phyloP scores from a whole-genome alignment of 2,113 vertebrate genomes.

The Epinephelus lanceolatus region DNA sequence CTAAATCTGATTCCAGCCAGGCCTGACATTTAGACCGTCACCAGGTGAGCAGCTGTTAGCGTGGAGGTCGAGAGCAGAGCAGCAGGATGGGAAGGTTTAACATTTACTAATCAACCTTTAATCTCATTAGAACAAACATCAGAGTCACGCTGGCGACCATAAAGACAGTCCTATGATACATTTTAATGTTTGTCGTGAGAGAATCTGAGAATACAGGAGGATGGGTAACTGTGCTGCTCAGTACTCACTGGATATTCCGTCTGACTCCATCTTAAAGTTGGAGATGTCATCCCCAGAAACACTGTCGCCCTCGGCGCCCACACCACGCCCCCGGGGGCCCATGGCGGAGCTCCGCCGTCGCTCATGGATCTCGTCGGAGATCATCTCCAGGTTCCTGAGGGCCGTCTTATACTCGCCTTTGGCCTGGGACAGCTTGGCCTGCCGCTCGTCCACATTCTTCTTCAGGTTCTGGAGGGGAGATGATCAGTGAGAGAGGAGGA shows the following conservation, averaged over 20 bases:
- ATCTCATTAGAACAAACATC: conserved; percentile 3
- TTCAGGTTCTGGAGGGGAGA: conserved; percentile 90
- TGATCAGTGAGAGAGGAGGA: background rate
- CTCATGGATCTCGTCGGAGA: conserved; percentile 97
- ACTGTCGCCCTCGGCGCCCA: conserved; percentile 90
- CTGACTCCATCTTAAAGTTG: conserved; percentile 86
- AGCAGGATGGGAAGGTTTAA: background rate
- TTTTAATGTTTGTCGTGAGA: no score
- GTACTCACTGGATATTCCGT: conserved; percentile 92
- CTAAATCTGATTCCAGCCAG: background rate
- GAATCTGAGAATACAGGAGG: no score
- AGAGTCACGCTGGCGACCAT: no score
- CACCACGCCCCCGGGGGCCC: conserved; percentile 92
- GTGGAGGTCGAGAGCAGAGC: no score
- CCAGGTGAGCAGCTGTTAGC: conserved; percentile 5
- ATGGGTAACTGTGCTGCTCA: background rate
- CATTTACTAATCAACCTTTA: conserved; percentile 40
- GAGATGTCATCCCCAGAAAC: conserved; percentile 85
- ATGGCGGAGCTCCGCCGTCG: conserved; percentile 89
- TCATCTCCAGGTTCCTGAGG: conserved; percentile 95
- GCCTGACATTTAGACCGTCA: conserved; percentile 42
- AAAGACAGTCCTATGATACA: no score
- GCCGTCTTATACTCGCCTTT: conserved; percentile 95
- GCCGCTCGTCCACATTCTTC: conserved; percentile 95
- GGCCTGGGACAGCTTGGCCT: conserved; percentile 90